Evolutionary conservation across 2,888 invertebrate species (phyloP), one percentile per base, ranked within the genome.

Genomic region (Lepidocyrtoides sp.): DNA sequence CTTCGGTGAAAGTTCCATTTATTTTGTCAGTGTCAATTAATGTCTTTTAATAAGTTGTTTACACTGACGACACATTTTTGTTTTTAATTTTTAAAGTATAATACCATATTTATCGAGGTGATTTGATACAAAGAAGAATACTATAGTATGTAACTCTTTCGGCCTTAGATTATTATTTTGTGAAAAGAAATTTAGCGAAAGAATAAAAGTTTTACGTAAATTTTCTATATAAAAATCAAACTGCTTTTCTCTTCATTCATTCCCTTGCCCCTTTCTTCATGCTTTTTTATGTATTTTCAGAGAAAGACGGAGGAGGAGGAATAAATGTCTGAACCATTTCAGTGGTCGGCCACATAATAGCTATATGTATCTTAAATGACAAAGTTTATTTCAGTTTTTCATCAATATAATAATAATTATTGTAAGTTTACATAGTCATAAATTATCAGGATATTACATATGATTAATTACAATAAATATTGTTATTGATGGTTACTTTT

Each of bases 141-240:
- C 32, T 32, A 81, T 81, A 57, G 36, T 10, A 75, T 54, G 72
- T 85, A 36, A 85, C 75, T 81, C 23, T 85, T 72, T 85, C 85
- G 85, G 85, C 85, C 85, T 85, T 85, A 85, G 85, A 85, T 85
- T 63, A 26, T 83, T 72, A 72, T 85, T 72, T 85, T 75, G 41
- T 66, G 75, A 41, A 81, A 81, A 36, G 29, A 36, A 85, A 48
- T 51, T 69, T 85, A 75, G 72, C 72, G 57, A 36, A 72, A 85
- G 57, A 75, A 75, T 75, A 75, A 81, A 60, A 75, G 26, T 54
- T 82, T 23, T 89, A 69, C 69, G 69, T 82, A 81, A 81, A 29
- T 54, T 82, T 72, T 82, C 14, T 48, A 79, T 14, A 20, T 8
- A 51, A 54, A 72, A 54, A 54, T 41, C 1, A 48, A 48, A 48